Percentiles rank a stretch among this genome's conserved stretches.
Evolutionary conservation across 92 coral and sea anemone species (phyloP).

Genomic region (Blastomussa wellsi): DNA sequence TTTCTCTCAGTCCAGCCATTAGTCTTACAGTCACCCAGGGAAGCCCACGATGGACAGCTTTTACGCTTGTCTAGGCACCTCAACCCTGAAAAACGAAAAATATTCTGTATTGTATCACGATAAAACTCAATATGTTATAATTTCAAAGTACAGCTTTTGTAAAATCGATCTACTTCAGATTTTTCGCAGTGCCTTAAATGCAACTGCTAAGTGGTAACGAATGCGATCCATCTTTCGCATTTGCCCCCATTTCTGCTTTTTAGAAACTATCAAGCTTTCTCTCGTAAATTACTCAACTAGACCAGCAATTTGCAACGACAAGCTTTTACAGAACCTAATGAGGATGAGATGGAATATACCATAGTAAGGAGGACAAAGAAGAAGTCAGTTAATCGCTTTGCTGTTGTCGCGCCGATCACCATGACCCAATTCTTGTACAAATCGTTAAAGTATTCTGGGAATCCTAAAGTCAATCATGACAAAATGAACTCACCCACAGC

Average conservation of each 20-base stretch:
- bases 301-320: too few relatives aligned
- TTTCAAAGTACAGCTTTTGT: not conserved
- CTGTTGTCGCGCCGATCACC: not conserved
- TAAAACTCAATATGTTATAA: not conserved
- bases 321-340: too few relatives aligned
- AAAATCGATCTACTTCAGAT: not conserved
- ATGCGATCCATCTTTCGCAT: not conserved
- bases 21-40: constrained; percentile 63
- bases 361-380: not conserved
- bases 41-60: constrained; percentile 69
- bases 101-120: not conserved
- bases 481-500: constrained; percentile 63
- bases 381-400: not conserved
- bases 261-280: too few relatives aligned
- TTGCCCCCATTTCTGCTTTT: too few relatives aligned
- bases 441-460: too few relatives aligned
- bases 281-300: too few relatives aligned
- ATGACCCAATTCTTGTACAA: too few relatives aligned
- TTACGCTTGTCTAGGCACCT: constrained; percentile 62
- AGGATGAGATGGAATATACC: not conserved
- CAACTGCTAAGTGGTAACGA: too few relatives aligned
- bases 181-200: not conserved
- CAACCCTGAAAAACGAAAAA: constrained; percentile 44
- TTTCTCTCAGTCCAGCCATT: constrained; percentile 62
- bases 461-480: too few relatives aligned